Evolutionary conservation across 2,113 vertebrate species (phyloP).

Genomic region (Alethe castanea): DNA sequence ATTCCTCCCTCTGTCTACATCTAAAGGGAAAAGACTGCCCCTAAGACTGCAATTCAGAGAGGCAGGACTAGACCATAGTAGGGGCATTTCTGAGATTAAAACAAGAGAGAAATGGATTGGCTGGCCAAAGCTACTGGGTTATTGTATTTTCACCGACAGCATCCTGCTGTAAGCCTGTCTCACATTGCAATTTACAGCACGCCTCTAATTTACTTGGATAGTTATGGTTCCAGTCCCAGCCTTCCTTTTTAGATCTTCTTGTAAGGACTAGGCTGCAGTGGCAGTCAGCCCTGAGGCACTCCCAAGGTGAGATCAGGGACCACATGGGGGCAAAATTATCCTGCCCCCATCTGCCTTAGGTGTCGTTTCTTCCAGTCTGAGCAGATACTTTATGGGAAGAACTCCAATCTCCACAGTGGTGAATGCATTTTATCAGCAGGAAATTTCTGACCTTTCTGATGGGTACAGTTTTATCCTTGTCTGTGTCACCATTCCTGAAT

Average conservation of each 20-base stretch:
- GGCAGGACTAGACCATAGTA: background rate
- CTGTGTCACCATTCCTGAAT: fast-evolving
- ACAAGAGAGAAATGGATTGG: background rate
- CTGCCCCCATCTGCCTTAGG: background rate
- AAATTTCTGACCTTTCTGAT: background rate
- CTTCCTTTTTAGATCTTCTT: background rate
- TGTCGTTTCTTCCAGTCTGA: background rate
- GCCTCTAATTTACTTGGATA: background rate
- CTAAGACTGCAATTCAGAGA: background rate
- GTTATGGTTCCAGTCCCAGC: background rate
- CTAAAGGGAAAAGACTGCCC: background rate
- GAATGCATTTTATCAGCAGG: background rate
- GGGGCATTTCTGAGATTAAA: background rate
- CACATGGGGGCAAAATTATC: background rate
- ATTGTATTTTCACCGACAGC: background rate
- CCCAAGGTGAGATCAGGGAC: background rate
- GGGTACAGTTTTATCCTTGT: background rate
- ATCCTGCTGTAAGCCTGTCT: background rate
- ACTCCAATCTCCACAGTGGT: background rate
- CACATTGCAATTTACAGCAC: background rate
- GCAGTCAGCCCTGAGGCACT: background rate
- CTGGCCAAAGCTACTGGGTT: background rate
- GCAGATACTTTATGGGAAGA: background rate
- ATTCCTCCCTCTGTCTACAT: background rate
- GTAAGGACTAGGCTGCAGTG: background rate